Base-by-base conservation (phyloP, 2,113 vertebrate species). In the Callocephalon fimbriatum region DNA sequence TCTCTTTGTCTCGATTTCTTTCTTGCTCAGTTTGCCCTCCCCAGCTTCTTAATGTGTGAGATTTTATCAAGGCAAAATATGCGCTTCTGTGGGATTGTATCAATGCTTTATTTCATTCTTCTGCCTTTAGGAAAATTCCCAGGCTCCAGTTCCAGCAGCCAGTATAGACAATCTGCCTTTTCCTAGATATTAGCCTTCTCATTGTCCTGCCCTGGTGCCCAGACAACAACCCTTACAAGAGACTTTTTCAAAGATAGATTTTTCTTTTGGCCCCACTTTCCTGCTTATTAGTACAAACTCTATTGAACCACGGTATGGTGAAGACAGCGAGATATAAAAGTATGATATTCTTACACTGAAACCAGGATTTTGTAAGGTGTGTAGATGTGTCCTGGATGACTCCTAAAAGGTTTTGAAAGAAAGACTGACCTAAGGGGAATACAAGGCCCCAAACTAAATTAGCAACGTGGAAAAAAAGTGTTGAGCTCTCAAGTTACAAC, bases 11-110 rank as follows among this genome's bases (percentile, higher is more conserved):
- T 89, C 2, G 0, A 58, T 95, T 93, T 94, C 79, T 95, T 88
- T 94, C 42, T 86, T 88, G 78, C 27, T 66, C 27, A 83, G 65
- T 16, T 79, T 95, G 65, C 32, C 78, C 72, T 90, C 59, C 50
- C 63, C 50, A 77, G 78, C 27, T 83, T 93, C 88, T 90, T 92
- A 92, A 83, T 95, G 67, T 80, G 13, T 70, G 86, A 93, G 94
- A 96, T 95, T 95, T 96, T 93, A 95, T 96, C 92, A 47, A 48
- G 71, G 58, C 62, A 79, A 96, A 95, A 40, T 93, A 92, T 94
- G 94, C 0, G 7, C 53, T 88, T 93, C 92, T 95, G 82, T 90
- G 58, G 82, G 75, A 83, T 74, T 2, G 1, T 90, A 95, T 95
- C 75, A 96, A 86, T 93, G 91, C 91, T 86, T 86, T 42, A 16